Evolutionary conservation across 2,888 invertebrate genomes (phyloP).

Genomic region (Drosophila siamana): DNA sequence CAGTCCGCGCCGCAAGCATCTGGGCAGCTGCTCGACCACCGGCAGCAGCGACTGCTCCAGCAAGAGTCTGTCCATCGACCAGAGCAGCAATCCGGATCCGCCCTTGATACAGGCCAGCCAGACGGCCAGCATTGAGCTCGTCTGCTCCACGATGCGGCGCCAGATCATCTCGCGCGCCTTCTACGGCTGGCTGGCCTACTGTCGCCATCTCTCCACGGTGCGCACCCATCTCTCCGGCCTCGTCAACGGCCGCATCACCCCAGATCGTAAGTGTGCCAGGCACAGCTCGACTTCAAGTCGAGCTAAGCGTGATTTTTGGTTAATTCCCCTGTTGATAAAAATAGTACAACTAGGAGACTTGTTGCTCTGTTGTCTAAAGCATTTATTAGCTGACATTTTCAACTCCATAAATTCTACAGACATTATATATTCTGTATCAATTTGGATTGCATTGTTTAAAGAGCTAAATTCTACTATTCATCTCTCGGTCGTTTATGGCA

Average conservation of each 20-base stretch:
- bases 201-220: conserved; percentile 96
- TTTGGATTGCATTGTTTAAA: too few species aligned
- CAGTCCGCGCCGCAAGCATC: conserved; percentile 85
- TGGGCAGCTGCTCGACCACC: conserved; percentile 89
- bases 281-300: too few species aligned
- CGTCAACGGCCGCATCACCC: conserved; percentile 91
- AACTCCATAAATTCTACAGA: too few species aligned
- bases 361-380: too few species aligned
- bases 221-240: conserved; percentile 96
- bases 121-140: conserved; percentile 89
- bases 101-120: conserved; percentile 83
- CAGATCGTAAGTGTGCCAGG: conserved; percentile 87
- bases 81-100: conserved; percentile 79
- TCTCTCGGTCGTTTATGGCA: too few species aligned
- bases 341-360: too few species aligned
- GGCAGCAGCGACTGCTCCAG: conserved; percentile 89
- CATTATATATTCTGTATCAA: too few species aligned
- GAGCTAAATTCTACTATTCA: too few species aligned
- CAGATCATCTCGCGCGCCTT: conserved; percentile 98
- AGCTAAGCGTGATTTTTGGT: too few species aligned
- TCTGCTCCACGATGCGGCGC: conserved; percentile 97
- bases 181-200: conserved; percentile 98
- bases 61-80: conserved; percentile 85
- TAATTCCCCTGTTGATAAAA: too few species aligned
- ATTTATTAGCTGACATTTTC: too few species aligned